These are phyloP conservation scores for Ataeniobius toweri DNA, from an alignment of 2,797 vertebrate species.

Conservation along the genomic window DNA sequence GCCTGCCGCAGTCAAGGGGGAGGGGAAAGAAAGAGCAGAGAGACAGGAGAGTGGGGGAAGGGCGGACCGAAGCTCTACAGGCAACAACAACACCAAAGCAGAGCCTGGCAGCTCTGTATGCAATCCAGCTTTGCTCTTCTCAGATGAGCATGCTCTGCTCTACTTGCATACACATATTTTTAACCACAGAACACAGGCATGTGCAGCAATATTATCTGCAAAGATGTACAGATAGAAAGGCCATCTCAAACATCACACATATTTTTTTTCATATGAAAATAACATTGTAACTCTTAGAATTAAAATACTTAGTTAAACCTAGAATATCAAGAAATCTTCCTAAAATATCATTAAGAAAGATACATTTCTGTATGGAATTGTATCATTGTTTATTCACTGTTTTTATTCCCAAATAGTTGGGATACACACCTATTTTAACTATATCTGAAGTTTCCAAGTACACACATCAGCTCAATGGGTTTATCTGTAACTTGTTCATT, in stretches of 20 bases:
- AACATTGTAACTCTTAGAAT: not conserved
- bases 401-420: not conserved
- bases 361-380: not conserved
- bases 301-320: not conserved
- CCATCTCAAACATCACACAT: not conserved
- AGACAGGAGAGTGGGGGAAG: conserved; percentile 70
- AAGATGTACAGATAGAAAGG: conserved; percentile 16
- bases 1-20: conserved; percentile 90
- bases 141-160: conserved; percentile 48
- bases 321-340: not conserved
- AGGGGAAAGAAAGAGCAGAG: conserved; percentile 76
- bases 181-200: conserved; percentile 30
- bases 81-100: conserved; percentile 73
- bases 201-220: conserved; percentile 24
- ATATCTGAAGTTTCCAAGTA: not conserved
- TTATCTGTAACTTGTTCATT: not conserved
- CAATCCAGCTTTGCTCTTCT: conserved; percentile 64
- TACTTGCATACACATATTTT: conserved; percentile 37
- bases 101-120: conserved; percentile 65
- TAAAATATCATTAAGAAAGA: not conserved
- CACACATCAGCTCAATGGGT: not conserved
- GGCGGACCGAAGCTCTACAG: conserved; percentile 70
- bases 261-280: not conserved
- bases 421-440: not conserved
- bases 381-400: not conserved